Evolutionary conservation across 92 coral and sea anemone species (phyloP), one percentile per base, ranked within the genome.

Genomic region (Micromussa lordhowensis): DNA sequence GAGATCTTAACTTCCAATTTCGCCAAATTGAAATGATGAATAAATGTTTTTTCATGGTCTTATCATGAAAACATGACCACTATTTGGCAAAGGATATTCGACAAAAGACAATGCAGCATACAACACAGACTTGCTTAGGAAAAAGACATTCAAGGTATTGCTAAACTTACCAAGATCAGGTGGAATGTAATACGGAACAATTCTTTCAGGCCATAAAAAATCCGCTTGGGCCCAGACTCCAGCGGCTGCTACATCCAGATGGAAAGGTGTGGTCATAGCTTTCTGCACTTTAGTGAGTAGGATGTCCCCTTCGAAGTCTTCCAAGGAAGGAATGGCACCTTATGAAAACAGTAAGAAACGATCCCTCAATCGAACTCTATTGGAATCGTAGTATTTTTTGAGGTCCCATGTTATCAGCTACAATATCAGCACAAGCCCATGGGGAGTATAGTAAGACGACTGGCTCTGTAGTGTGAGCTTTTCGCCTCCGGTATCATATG

Each of bases 281-380:
- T 89, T 76, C 81, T 96, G 98, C 51, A 92, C 82, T 78, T 94
- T 97, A 55, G 98, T 96, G 21, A 97, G 93, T 36, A 97, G 88
- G 40, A 97, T 89, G 81, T 97, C 99, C 21, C 98, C 99, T 93
- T 97, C 99, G 78, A 93, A 92, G 82, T 95, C 97, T 2, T 80
- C 97, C 38, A 88, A 57, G 28, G 91, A 95, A 22, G 93, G 79
- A 15, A 97, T 81, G 26, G 68, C 51, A 75, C 96, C 94, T 95
- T 44, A 35, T 17, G 10, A n/a, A 19, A 26, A 73, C 53, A 36
- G 53, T 13, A 73, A 32, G 4, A 71, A 61, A 61, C 71, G 32
- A 66, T 66, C 5, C 13, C 69, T 63, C 30, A 9, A 29, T 24
- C n/a, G 24, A 29, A 17, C 4, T 63, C 29, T 4, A 5, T 1